A percentile compares a stretch with the other conserved stretches of the same genome.
Evolutionary conservation across 2,797 vertebrate genomes (phyloP).

Genomic region (Eupleurogrammus muticus): DNA sequence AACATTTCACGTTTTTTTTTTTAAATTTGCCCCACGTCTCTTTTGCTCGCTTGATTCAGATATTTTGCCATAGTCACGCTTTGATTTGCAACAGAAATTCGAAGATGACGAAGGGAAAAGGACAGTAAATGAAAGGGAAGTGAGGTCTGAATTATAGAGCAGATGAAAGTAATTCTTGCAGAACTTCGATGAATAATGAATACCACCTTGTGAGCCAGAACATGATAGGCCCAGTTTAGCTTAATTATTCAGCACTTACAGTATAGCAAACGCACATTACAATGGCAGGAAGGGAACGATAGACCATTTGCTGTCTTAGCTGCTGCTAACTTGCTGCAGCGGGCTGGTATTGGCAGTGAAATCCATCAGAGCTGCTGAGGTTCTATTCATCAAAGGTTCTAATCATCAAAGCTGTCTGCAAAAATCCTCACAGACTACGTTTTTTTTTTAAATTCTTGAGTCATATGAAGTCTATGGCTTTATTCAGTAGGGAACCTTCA

Average conservation of each 20-base stretch:
- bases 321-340: conserved; percentile 34
- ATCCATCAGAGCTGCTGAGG: conserved; percentile 12
- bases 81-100: conserved; percentile 23
- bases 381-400: conserved; percentile 26
- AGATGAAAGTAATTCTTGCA: conserved; percentile 83
- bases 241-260: conserved; percentile 73
- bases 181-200: conserved; percentile 86
- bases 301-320: conserved; percentile 48
- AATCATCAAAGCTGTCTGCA: conserved; percentile 31
- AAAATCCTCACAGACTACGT: neutral
- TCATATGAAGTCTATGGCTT: conserved; percentile 14
- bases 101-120: conserved; percentile 25
- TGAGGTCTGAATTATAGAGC: conserved; percentile 81
- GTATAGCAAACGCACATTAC: conserved; percentile 39
- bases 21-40: too few relatives aligned
- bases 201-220: conserved; percentile 74
- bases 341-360: neutral
- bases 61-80: conserved; percentile 28
- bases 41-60: conserved; percentile 1
- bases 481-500: conserved; percentile 38
- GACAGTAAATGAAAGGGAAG: conserved; percentile 62
- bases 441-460: conserved; percentile 12
- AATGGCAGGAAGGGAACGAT: conserved; percentile 70
- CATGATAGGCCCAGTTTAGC: conserved; percentile 57
- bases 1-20: conserved; percentile 49